Evolutionary conservation across 2,888 invertebrate genomes (phyloP), one percentile per base, ranked within the genome.

Genomic region (Eupeodes latifasciatus): DNA sequence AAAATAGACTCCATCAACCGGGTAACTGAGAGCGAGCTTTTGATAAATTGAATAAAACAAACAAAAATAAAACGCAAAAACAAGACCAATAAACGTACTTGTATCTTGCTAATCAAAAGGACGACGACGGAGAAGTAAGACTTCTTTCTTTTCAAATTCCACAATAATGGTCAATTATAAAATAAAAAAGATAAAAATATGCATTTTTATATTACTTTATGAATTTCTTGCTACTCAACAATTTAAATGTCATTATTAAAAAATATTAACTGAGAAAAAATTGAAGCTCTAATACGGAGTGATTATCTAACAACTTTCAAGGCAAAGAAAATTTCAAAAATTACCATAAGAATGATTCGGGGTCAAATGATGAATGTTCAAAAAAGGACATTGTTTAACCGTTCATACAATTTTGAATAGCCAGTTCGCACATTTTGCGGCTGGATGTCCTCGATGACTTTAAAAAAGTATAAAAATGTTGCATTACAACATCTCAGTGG

Each of bases 41-140:
- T 49, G 27, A 66, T 49, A 47, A 66, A 66, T 62, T 62, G n/a
- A 62, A 62, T 19, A 11, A 57, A 11, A 57, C 19, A 11, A 27
- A 27, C 19, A 27, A 27, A 0, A 1, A 53, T 4, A 9, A 9
- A n/a, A n/a, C 59, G 14, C 9, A 36, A 59, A 59, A 40, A 47
- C 19, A 34, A 59, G 34, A 4, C 34, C 34, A 59, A 36, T 59
- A 9, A 59, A 59, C 4, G 59, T 36, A n/a, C n/a, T n/a, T n/a
- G n/a, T n/a, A 59, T 59, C 59, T 59, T 59, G 34, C 59, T 14
- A 59, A 7, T 34, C 34, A 36, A 36, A 59, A 59, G 34, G 34
- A 59, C 59, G 12, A 59, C 59, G 12, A 59, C 12, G 34, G 34
- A 7, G 59, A 36, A 34, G 14, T 12, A 59, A 14, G 34, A 36